Evolutionary conservation across 2,113 vertebrate species (phyloP).

Genomic region (Tricholaema leucomelas): DNA sequence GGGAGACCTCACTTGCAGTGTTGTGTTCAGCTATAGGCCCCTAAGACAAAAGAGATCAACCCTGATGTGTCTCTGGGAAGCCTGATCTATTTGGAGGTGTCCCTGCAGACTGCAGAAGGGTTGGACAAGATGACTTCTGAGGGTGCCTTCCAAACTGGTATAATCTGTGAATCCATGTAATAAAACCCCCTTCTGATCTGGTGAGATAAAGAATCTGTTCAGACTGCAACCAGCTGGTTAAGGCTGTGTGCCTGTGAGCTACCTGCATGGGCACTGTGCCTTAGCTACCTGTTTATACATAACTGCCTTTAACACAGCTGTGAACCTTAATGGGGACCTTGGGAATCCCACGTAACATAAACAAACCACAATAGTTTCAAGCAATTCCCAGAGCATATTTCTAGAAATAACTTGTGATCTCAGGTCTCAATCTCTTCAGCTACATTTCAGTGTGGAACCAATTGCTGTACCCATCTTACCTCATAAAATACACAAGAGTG

Average conservation of each 20-base stretch:
- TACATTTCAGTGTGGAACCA: not conserved
- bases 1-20: no score
- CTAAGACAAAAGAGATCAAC: no score
- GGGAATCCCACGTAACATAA: constrained; percentile 2
- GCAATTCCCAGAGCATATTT: not conserved
- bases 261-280: not conserved
- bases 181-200: not conserved
- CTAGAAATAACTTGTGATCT: constrained; percentile 23
- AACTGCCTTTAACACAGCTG: not conserved
- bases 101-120: no score
- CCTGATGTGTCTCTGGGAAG: no score
- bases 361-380: not conserved
- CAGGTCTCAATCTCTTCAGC: not conserved
- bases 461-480: not conserved
- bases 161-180: no score
- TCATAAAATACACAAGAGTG: not conserved
- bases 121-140: no score
- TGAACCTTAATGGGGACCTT: constrained; percentile 15
- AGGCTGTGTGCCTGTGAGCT: not conserved
- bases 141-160: no score
- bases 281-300: not conserved
- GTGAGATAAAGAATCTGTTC: not conserved
- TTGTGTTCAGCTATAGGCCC: no score
- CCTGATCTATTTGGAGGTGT: no score
- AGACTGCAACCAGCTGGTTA: not conserved